Conservation (phyloP, 2,888 invertebrate genomes). For the Aporophyla nigra region DNA sequence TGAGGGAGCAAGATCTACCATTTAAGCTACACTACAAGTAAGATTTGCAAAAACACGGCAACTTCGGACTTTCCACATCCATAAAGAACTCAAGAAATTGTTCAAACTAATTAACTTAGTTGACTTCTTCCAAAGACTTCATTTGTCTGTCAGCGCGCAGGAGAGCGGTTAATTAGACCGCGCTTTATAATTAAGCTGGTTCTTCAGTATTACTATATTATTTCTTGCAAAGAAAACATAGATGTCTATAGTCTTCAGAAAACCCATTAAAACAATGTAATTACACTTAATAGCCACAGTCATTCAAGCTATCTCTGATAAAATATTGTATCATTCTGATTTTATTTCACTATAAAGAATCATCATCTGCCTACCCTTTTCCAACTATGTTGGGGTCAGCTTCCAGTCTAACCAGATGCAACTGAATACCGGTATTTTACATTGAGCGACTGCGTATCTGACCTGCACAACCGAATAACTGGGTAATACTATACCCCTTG, state of each 20-base stretch:
- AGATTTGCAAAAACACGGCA: not conserved
- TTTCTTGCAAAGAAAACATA: conserved; percentile 15
- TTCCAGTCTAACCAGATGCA: no score
- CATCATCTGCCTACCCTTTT: no score
- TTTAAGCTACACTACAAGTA: not conserved
- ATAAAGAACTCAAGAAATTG: conserved; percentile 33
- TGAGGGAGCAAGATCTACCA: no score
- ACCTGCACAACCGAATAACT: no score
- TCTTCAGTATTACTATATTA: conserved; percentile 43
- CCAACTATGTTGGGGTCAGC: no score
- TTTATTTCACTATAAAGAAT: not conserved
- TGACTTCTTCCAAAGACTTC: conserved; percentile 54
- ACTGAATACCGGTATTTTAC: no score
- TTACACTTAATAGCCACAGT: not conserved
- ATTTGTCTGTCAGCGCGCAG: conserved; percentile 61
- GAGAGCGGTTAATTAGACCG: conserved; percentile 63
- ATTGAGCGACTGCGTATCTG: no score
- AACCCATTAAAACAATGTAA: not conserved
- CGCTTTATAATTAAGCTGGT: conserved; percentile 55
- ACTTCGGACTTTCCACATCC: not conserved
- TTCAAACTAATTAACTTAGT: conserved; percentile 49
- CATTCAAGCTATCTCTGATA: not conserved
- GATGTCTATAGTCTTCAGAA: not conserved
- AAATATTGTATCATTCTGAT: not conserved
- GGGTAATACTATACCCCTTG: no score